A percentile compares a stretch with the other conserved stretches of the same genome.
These are phyloP conservation scores for Ochotona curzoniae DNA, from an alignment of 2,113 vertebrate species.

Conservation along the genomic window DNA sequence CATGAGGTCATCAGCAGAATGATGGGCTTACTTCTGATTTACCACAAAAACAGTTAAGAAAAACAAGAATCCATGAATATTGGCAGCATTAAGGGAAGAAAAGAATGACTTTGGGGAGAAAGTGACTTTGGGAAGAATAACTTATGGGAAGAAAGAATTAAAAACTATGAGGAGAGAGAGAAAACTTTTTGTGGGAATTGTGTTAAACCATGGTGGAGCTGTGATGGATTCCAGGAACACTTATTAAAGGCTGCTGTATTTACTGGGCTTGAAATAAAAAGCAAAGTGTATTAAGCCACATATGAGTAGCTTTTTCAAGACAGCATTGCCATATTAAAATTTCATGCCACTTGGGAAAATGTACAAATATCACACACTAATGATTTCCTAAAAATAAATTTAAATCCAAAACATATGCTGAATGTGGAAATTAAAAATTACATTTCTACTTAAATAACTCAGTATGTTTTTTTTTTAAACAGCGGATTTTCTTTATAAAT, in stretches of 20 bases:
- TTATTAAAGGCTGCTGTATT: background rate
- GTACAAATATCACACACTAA: slow-evolving; percentile 4
- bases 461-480: background rate
- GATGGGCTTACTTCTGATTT: background rate
- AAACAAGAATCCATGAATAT: background rate
- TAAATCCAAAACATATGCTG: slow-evolving; percentile 37
- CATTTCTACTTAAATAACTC: slow-evolving; percentile 35
- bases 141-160: background rate
- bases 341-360: slow-evolving; percentile 50
- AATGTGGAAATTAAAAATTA: slow-evolving; percentile 55
- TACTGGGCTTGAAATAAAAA: slow-evolving; percentile 57
- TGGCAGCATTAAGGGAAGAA: background rate
- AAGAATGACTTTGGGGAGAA: background rate
- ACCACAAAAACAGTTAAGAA: background rate
- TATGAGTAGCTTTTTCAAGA: slow-evolving; percentile 33
- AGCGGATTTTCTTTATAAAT: slow-evolving; percentile 23
- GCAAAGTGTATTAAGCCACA: background rate
- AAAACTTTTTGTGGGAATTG: background rate
- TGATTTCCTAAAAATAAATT: slow-evolving; percentile 28
- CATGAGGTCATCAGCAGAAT: background rate
- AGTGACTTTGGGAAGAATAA: too few species aligned
- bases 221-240: background rate
- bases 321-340: slow-evolving; percentile 58
- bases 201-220: background rate
- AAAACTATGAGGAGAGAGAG: background rate